Evolutionary conservation across 2,888 invertebrate genomes (phyloP), one percentile per base, ranked within the genome.

Genomic region (Polyommatus iphigenia): DNA sequence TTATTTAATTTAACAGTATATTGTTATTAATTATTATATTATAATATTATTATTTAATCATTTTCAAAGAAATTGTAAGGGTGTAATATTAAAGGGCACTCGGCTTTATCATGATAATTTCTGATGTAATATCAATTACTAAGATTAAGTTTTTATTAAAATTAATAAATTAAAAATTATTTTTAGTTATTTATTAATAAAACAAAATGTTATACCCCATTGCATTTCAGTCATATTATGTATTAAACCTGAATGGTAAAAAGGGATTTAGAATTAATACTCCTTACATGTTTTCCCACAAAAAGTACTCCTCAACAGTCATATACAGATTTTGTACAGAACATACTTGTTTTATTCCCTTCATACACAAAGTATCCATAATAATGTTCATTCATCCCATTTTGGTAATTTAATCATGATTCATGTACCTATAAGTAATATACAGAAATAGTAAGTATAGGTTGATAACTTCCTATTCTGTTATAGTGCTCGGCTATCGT

Each of bases 301-400:
- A 32, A 29, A 6, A 67, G 18, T 67, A 29, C 67, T 67, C 18
- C 29, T 67, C 29, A 29, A 67, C 67, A 67, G 29, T 67, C 67
- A 67, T 67, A 67, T 32, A 67, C 67, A 15, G 67, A 32, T 67
- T 67, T 67, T 67, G 29, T 67, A 67, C 67, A 67, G 15, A 29
- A 67, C 67, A 29, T 29, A 67, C 67, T 67, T 67, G 67, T 67
- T 67, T 67, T 67, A 67, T 73, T 73, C 73, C 46, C 8, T 46
- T 73, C 13, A 20, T 46, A 50, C 46, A 73, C 46, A 13, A 41
- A 8, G 41, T 41, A 18, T 29, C 18, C 29, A 29, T 62, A 24
- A 24, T 50, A 13, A 59, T n/a, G 57, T 57, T 4, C 15, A 67
- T 29, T 29, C 62, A 62, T 62, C 62, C 67, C 29, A 29, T 67